Base-by-base conservation (phyloP, 2,113 vertebrate species). In the Collichthys lucidus region DNA sequence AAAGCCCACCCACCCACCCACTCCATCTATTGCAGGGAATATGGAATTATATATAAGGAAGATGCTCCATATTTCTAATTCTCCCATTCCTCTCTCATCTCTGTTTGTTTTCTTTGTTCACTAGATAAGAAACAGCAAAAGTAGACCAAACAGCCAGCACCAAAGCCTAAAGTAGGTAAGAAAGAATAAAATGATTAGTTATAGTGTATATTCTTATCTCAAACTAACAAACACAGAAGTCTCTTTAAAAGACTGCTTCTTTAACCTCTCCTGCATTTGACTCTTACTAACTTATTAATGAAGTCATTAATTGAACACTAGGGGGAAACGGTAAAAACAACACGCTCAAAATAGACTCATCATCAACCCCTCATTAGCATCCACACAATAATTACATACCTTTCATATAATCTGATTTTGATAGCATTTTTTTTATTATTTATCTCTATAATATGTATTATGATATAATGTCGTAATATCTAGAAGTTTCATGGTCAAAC, bases 121-220 rank as follows among this genome's bases (percentile, higher is more conserved):
- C 29, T 62, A 29, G 42, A 62, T 22, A 56, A 63, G 35, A 79
- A 46, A 71, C 2, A 19, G 29, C 2, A 5, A 61, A 79, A 62
- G 22, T n/a, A 62, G 22, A 55, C 46, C 46, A 57, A 68, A 49
- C 44, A 60, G 12, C 52, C 65, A 80, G 60, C 20, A 16, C 17
- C 16, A 70, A 20, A 29, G 6, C 26, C 44, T 22, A 6, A 44
- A 67, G 46, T 53, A 11, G 29, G 17, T 44, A 17, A 26, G 9
- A 29, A 24, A 42, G 12, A 42, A 42, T 44, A 55, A 22, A 74
- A 9, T 17, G 14, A 65, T 72, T 57, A 59, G 26, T 11, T 47
- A 1, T 1, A 2, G 52, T 53, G 4, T 19, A 3, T 24, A 62
- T 40, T 63, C 9, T 52, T 42, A 52, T 70, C 20, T 24, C 14